These are phyloP conservation scores for Emys orbicularis DNA, from an alignment of 2,797 vertebrate genomes.

Conservation along the genomic window DNA sequence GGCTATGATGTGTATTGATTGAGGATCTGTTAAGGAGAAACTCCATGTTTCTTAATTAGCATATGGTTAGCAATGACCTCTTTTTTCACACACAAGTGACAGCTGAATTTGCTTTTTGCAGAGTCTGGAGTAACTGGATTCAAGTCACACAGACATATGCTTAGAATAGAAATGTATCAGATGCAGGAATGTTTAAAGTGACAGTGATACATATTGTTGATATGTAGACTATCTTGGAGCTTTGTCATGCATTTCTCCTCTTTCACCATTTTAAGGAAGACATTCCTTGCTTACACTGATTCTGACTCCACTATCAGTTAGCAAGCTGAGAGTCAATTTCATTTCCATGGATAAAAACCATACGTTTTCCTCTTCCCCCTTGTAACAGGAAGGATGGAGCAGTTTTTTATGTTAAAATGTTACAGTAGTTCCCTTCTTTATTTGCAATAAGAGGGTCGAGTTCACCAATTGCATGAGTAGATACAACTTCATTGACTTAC, in stretches of 20 bases:
- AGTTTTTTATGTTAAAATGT: not conserved
- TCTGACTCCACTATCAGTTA: constrained; percentile 28
- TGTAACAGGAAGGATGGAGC: not conserved
- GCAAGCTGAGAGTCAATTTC: constrained; percentile 23
- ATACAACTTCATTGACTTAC: not conserved
- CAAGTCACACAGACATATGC: not conserved
- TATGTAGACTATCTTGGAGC: not conserved
- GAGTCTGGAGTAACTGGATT: constrained; percentile 41
- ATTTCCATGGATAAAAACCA: not conserved
- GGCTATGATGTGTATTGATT: constrained; percentile 22
- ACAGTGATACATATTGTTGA: fast-evolving
- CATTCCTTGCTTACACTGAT: constrained; percentile 2
- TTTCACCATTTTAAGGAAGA: not conserved
- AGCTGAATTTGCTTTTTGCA: constrained; percentile 39
- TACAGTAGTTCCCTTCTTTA: not conserved
- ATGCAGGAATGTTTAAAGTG: not conserved
- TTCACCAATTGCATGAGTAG: not conserved
- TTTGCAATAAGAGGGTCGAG: not conserved
- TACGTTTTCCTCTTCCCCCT: not conserved
- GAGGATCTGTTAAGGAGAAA: not conserved
- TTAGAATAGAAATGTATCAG: not conserved
- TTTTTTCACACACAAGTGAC: not conserved
- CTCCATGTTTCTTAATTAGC: constrained; percentile 22
- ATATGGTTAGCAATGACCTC: constrained; percentile 55
- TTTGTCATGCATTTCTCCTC: not conserved